Evolutionary conservation across 2,113 vertebrate species (phyloP), one percentile per base, ranked within the genome.

Genomic region (Danio rerio): DNA sequence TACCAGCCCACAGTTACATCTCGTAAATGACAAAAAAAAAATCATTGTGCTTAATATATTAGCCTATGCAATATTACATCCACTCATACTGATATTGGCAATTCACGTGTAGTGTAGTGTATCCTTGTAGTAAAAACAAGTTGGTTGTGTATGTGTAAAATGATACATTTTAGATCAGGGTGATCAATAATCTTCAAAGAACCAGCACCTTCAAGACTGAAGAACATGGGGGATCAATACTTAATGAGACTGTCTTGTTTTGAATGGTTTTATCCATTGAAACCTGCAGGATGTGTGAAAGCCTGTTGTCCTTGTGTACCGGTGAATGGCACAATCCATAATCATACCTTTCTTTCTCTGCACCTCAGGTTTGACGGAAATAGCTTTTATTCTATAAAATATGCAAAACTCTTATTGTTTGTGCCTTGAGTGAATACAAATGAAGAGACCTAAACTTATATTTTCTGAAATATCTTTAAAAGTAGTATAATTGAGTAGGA

Each of bases 181-280:
- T 52, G 47, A 31, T 71, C 49, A 52, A 52, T 71, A 52, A 21
- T 31, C 69, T 52, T 31, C 15, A 40, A 56, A 43, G 52, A 56
- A 43, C 71, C 50, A 74, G 21, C 52, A 42, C 31, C 31, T 56
- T 74, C 40, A 58, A 55, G 8, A 74, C 53, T 58, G 49, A 71
- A 69, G 66, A 42, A 47, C 66, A 69, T 20, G 5, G 45, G 47
- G 66, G 66, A 84, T 81, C 78, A 76, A 82, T 78, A 82, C 71
- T 50, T 45, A 55, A 50, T 63, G 66, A 10, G 9, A 77, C 18
- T 7, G 79, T 40, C 43, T 42, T 42, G 18, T 47, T 49, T 49
- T 50, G 66, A 77, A 47, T 52, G 72, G 71, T 3, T 40, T 6
- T 6, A 13, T 72, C 47, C 8, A 53, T 72, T 78, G 40, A 82